These are phyloP conservation scores for Larimichthys crocea DNA, from an alignment of 2,113 vertebrate species.

Conservation along the genomic window DNA sequence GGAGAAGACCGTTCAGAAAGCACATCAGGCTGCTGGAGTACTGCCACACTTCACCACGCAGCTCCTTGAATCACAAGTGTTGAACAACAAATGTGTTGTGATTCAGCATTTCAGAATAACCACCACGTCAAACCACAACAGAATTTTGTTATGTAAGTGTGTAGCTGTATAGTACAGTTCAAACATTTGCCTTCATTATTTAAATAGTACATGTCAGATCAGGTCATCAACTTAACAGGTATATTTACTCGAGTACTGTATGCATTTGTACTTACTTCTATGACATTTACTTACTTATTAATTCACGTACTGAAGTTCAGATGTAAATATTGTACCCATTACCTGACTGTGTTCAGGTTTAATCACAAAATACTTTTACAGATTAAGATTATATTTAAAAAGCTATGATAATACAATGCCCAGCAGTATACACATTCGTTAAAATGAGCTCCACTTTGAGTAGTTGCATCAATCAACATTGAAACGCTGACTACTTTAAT, in stretches of 20 bases:
- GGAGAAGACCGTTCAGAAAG: constrained; percentile 85
- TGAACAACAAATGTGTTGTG: constrained; percentile 33
- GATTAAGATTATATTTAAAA: background rate
- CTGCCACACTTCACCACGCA: constrained; percentile 88
- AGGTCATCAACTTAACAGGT: background rate
- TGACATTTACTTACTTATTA: background rate
- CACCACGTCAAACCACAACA: constrained; percentile 20
- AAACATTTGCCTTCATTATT: constrained; percentile 21
- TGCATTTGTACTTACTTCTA: background rate
- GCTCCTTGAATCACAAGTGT: constrained; percentile 81
- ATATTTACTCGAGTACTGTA: background rate
- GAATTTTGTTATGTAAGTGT: constrained; percentile 11
- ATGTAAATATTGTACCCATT: background rate
- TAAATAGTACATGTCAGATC: constrained; percentile 17
- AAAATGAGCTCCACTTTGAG: background rate
- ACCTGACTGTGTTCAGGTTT: background rate
- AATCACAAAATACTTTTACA: too few relatives aligned
- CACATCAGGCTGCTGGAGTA: constrained; percentile 87
- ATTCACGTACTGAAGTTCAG: background rate
- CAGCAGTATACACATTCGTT: background rate
- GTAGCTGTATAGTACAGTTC: background rate
- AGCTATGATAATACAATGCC: background rate
- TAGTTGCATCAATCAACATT: too few relatives aligned
- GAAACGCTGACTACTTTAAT: background rate
- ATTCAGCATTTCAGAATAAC: constrained; percentile 63